phyloP scores from a whole-genome alignment of 2,113 vertebrate genomes.

The Lepisosteus osseus region DNA sequence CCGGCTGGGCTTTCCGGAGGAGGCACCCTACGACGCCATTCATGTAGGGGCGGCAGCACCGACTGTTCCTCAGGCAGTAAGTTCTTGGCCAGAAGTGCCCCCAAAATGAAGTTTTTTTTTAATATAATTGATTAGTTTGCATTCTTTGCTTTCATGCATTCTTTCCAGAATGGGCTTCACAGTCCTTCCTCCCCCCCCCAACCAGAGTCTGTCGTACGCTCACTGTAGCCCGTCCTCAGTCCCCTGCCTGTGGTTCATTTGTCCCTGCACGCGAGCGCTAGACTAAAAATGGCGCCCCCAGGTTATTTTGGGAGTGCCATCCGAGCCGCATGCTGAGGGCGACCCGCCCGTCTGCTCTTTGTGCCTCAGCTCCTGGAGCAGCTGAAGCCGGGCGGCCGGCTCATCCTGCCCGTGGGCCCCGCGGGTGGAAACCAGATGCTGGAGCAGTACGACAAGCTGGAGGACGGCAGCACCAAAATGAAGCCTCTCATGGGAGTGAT shows the following conservation, averaged over 20 bases:
- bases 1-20: slow-evolving; percentile 78
- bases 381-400: slow-evolving; percentile 93
- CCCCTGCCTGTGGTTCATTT: too few relatives aligned
- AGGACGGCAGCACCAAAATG: slow-evolving; percentile 97
- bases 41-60: slow-evolving; percentile 95
- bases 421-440: slow-evolving; percentile 98
- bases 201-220: too few relatives aligned
- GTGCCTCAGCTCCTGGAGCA: slow-evolving; percentile 88
- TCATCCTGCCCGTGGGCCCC: slow-evolving; percentile 94
- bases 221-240: too few relatives aligned
- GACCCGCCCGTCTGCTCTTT: slow-evolving; percentile 20
- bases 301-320: background rate
- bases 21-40: slow-evolving; percentile 95
- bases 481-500: slow-evolving; percentile 99
- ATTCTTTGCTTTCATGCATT: too few relatives aligned
- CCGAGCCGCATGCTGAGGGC: background rate
- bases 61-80: slow-evolving; percentile 90
- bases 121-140: too few relatives aligned
- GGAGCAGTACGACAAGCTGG: slow-evolving; percentile 97
- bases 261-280: too few relatives aligned
- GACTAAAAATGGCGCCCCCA: too few relatives aligned
- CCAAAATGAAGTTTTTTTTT: too few relatives aligned
- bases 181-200: too few relatives aligned
- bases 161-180: too few relatives aligned
- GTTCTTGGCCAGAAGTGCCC: slow-evolving; percentile 38